A percentile compares a stretch with the other conserved stretches of the same genome.
Conservation (phyloP, 2,113 vertebrate genomes). For the Galemys pyrenaicus region DNA sequence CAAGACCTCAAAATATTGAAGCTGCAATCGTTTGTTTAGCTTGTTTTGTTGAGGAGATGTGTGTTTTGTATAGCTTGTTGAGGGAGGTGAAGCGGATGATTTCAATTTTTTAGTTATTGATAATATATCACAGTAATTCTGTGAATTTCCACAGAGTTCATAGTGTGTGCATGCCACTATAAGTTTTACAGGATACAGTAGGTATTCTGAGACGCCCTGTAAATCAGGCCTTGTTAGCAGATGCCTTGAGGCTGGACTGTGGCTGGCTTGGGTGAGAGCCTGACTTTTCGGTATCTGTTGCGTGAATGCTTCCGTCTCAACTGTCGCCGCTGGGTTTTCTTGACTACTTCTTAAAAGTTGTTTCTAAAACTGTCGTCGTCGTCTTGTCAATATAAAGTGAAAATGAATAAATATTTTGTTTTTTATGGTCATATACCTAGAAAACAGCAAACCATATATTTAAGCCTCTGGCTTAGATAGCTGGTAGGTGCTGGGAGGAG, state of each 20-base stretch:
- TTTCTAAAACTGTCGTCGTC: neutral
- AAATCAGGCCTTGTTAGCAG: neutral
- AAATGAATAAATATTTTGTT: neutral
- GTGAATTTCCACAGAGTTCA: neutral
- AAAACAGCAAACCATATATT: neutral
- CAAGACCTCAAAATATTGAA: neutral
- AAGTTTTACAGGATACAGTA: neutral
- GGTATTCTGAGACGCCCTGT: neutral
- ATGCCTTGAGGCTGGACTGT: neutral
- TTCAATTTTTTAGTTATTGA: constrained; percentile 41
- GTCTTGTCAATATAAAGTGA: neutral
- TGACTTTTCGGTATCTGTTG: neutral
- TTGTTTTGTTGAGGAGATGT: neutral
- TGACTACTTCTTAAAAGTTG: neutral
- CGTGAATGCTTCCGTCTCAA: neutral
- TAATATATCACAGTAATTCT: neutral
- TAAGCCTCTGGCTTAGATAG: neutral
- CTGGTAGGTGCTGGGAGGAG: neutral
- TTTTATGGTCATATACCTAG: neutral
- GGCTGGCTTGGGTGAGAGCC: neutral
- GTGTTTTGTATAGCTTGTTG: neutral
- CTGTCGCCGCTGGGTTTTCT: neutral
- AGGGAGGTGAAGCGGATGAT: neutral
- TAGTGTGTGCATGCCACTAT: neutral
- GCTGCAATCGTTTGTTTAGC: constrained; percentile 21